Evolutionary conservation across 2,113 vertebrate species (phyloP), one percentile per base, ranked within the genome.

Genomic region (Heteronetta atricapilla): DNA sequence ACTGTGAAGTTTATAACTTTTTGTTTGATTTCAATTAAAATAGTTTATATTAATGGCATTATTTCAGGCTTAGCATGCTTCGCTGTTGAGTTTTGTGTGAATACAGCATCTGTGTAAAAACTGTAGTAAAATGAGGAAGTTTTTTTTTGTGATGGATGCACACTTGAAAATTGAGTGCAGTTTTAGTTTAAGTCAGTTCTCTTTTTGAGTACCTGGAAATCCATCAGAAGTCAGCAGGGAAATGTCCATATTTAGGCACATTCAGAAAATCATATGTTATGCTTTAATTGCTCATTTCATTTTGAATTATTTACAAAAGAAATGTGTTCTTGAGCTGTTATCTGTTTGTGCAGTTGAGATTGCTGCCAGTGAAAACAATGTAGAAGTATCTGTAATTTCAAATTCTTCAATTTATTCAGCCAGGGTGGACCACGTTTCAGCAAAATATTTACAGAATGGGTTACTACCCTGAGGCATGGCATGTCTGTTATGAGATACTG

Each of bases 401-500:
- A 25, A 20, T 84, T 74, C 23, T 76, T 81, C 23, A 46, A 63
- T 66, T 88, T 86, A 31, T 88, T 88, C 36, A 60, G 46, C 33
- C 89, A 4, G 46, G 78, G n/a, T 72, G 42, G 60, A 42, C 36
- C 10, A 63, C 44, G 12, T 75, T 70, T 81, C 69, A 85, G 38
- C 38, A 68, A 91, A 93, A 87, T 70, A 72, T 46, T 86, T 95
- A 56, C 56, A 78, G 72, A 89, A 48, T 87, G 38, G 63, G 60
- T 86, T 76, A 82, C 14, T 94, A 14, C 26, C 34, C 28, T 72
- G 77, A 83, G n/a, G 18, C 50, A 69, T 25, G 21, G 29, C 18
- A 2, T 55, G 8, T 21, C 25, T 91, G 75, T 68, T 82, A 15
- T 29, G 40, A 75, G 20, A 34, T 38, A 34, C 12, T 82, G 66